These are phyloP conservation scores for Amiota minor DNA, from an alignment of 2,888 invertebrate genomes.

Conservation along the genomic window DNA sequence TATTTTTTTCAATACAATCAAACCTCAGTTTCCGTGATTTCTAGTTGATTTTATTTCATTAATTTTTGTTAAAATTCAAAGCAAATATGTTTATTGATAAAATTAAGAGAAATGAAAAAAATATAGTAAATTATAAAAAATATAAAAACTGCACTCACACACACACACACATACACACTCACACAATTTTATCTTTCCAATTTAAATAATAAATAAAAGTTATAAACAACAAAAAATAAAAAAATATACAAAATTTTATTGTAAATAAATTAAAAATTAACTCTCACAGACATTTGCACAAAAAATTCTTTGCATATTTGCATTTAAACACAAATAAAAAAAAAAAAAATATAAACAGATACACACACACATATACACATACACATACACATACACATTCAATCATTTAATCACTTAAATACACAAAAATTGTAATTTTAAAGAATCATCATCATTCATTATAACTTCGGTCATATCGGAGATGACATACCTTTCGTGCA, in stretches of 20 bases:
- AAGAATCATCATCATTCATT: too few species aligned
- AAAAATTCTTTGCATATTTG: neutral
- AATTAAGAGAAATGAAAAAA: neutral
- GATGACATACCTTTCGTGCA: conserved; percentile 26
- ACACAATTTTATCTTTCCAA: conserved; percentile 15
- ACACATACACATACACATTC: neutral
- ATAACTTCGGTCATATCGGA: neutral
- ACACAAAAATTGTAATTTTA: neutral
- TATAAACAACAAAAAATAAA: conserved; percentile 30
- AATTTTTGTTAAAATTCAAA: neutral
- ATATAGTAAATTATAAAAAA: conserved; percentile 5
- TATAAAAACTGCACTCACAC: neutral
- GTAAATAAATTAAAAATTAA: conserved; percentile 24
- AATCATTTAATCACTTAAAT: neutral
- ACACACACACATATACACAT: neutral
- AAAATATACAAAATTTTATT: conserved; percentile 19
- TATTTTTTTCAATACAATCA: neutral
- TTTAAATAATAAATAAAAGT: conserved; percentile 24
- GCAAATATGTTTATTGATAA: conserved; percentile 2
- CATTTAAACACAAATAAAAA: neutral
- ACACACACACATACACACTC: neutral
- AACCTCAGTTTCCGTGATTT: neutral
- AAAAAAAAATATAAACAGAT: neutral
- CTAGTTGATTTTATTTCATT: neutral
- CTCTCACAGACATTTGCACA: conserved; percentile 20